A percentile compares a stretch with the other conserved stretches of the same genome.
These are phyloP conservation scores for Cyclargus thomasi DNA, from an alignment of 1,140 invertebrate species.

Conservation along the genomic window DNA sequence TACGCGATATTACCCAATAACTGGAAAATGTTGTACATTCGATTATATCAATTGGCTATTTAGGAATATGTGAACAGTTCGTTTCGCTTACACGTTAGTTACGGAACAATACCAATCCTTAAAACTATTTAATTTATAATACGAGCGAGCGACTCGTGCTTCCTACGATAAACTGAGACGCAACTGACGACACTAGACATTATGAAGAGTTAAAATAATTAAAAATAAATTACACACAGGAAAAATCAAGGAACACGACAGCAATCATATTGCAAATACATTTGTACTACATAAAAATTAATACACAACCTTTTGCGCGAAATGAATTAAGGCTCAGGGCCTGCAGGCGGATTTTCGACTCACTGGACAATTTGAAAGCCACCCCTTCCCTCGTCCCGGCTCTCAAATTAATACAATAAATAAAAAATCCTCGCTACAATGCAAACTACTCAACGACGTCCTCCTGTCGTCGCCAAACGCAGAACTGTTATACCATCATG, in stretches of 20 bases:
- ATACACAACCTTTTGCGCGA: conserved; percentile 75
- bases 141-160: conserved; percentile 9
- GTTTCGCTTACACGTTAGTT: conserved; percentile 7
- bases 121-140: conserved; percentile 13
- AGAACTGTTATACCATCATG: background rate
- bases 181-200: conserved; percentile 44
- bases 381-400: background rate
- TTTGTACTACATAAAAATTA: conserved; percentile 75
- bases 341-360: background rate
- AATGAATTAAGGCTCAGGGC: conserved; percentile 64
- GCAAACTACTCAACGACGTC: background rate
- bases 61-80: conserved; percentile 8
- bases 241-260: conserved; percentile 71
- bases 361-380: background rate
- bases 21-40: conserved; percentile 12
- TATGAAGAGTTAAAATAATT: conserved; percentile 53
- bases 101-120: conserved; percentile 15
- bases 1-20: conserved; percentile 9
- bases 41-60: conserved; percentile 8
- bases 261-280: conserved; percentile 75
- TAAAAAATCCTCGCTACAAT: background rate
- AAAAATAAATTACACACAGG: conserved; percentile 65
- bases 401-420: background rate
- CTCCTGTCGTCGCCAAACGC: background rate
- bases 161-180: conserved; percentile 21